Percentiles rank a stretch among this genome's conserved stretches.
Conservation (phyloP, 2,888 invertebrate species). For the Rhingia campestris region DNA sequence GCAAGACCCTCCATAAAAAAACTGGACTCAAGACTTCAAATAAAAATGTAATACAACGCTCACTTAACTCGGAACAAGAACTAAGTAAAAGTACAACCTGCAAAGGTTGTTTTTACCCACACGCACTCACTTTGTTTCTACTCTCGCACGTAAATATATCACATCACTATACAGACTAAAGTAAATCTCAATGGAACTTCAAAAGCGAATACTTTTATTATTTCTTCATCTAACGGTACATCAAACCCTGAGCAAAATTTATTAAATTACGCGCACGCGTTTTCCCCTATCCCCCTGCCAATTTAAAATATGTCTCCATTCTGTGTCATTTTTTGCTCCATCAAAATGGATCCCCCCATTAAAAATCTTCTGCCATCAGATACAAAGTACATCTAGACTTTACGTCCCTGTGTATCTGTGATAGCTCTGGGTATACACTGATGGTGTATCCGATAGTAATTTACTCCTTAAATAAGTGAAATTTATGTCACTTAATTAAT, state of each 20-base stretch:
- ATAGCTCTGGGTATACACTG: constrained; percentile 32
- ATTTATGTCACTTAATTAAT: constrained; percentile 74
- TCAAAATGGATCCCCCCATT: constrained; percentile 41
- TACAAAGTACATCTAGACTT: constrained; percentile 1
- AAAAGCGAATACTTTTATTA: constrained; percentile 54
- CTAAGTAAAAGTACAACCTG: neutral
- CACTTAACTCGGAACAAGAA: too few species aligned
- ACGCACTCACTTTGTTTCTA: neutral
- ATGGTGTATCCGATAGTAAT: constrained; percentile 70
- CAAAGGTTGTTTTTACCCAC: neutral
- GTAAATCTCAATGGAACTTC: constrained; percentile 48
- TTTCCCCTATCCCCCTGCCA: neutral
- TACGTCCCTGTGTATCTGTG: constrained; percentile 8
- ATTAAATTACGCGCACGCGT: constrained; percentile 43
- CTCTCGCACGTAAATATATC: constrained; percentile 23
- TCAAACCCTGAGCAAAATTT: constrained; percentile 43
- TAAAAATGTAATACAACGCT: too few species aligned
- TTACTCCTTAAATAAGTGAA: constrained; percentile 73
- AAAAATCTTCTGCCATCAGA: constrained; percentile 50
- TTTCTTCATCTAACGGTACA: constrained; percentile 47
- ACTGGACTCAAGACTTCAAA: too few species aligned
- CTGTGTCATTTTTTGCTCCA: neutral
- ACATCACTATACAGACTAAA: constrained; percentile 12
- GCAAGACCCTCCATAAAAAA: too few species aligned
- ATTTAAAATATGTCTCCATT: neutral